Evolutionary conservation across 2,797 vertebrate species (phyloP), one percentile per base, ranked within the genome.

Genomic region (Esox masquinongy): DNA sequence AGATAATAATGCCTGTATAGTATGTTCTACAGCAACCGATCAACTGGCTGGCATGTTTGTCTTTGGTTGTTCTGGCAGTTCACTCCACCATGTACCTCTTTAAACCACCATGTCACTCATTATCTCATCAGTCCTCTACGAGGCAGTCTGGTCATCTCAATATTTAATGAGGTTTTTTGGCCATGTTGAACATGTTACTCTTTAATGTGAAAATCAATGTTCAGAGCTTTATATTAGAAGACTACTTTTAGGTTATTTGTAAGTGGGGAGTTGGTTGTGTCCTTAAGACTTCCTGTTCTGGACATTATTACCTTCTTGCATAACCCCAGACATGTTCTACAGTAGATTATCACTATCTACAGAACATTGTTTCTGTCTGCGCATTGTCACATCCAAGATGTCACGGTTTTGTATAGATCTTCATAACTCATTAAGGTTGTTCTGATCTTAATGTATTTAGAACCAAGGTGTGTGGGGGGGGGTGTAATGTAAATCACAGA

Each of bases 141-240:
- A 89, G 80, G 80, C 83, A 79, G 90, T 93, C 91, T 92, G 92
- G 89, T 91, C 90, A 53, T 69, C 70, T 91, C 24, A 90, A 91
- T 92, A 90, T 88, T 90, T 82, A 85, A 91, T 91, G 87, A 85
- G 80, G 71, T 84, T 88, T 87, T 81, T 86, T 86, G 88, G 86
- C 87, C 85, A 82, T 86, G 88, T n/a, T 87, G 87, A 90, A 80
- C 83, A 73, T 80, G 73, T 88, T 73, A 90, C 79, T 88, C 83
- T 91, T 92, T 91, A 85, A 92, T 88, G 88, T 90, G 86, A 84
- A n/a, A 79, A 79, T 84, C 82, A 78, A 83, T 80, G 79, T 70
- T 85, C 74, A 80, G 84, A 80, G 86, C 73, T 81, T 73, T 66
- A 73, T 70, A n/a, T 75, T 15, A n/a, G 36, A 26, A 79, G 77